Evolutionary conservation across 2,888 invertebrate genomes (phyloP).

Genomic region (Polylopha cassiicola): DNA sequence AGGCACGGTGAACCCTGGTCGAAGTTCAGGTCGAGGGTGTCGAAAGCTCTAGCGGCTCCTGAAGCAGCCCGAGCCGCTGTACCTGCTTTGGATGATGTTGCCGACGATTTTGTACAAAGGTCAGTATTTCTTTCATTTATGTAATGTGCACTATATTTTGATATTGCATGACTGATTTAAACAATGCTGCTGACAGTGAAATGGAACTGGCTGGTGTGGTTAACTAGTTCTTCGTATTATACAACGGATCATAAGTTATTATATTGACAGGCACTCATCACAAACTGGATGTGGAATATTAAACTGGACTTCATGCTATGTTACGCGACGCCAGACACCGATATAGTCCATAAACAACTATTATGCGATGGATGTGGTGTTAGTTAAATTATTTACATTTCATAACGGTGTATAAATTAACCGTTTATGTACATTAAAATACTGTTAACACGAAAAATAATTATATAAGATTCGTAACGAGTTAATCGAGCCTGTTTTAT

Average conservation of each 20-base stretch:
- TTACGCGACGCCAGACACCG: constrained; percentile 12
- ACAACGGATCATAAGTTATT: constrained; percentile 3
- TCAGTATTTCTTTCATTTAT: constrained; percentile 38
- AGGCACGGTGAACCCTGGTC: constrained; percentile 95
- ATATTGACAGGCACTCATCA: constrained; percentile 8
- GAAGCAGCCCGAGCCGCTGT: constrained; percentile 87
- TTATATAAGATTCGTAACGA: constrained; percentile 26
- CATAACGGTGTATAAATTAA: constrained; percentile 12
- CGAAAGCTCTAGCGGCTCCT: constrained; percentile 88
- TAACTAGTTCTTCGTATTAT: too few relatives aligned
- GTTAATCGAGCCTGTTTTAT: constrained; percentile 32
- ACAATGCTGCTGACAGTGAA: not conserved
- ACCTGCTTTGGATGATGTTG: constrained; percentile 83
- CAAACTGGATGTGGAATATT: not conserved
- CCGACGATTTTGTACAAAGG: constrained; percentile 85
- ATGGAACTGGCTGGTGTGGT: too few relatives aligned
- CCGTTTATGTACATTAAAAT: constrained; percentile 12
- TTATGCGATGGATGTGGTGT: constrained; percentile 6
- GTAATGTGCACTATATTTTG: not conserved
- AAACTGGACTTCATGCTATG: constrained; percentile 7
- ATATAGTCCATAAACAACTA: constrained; percentile 7
- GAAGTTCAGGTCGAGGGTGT: constrained; percentile 87
- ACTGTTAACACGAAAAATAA: constrained; percentile 14
- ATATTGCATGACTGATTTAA: constrained; percentile 1
- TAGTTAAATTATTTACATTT: constrained; percentile 9